phyloP scores from a whole-genome alignment of 2,797 vertebrate genomes.

The Nannoperca australis region DNA sequence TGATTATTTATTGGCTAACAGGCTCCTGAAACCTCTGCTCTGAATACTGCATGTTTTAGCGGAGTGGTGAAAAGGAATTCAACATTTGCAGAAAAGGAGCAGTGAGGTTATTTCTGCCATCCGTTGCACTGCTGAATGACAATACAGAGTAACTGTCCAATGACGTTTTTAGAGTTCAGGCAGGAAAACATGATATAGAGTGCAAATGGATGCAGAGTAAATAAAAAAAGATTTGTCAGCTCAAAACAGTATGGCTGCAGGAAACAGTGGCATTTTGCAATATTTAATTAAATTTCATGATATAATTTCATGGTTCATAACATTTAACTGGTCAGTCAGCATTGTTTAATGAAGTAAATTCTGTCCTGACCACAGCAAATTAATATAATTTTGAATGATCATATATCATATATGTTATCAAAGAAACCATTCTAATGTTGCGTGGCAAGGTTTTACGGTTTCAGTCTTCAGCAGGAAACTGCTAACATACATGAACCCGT shows the following conservation, averaged over 20 bases:
- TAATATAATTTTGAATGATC: slow-evolving; percentile 49
- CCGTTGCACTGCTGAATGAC: background rate
- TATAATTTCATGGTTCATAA: slow-evolving; percentile 68
- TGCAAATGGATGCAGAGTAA: slow-evolving; percentile 25
- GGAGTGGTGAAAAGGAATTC: background rate
- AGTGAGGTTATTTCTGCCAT: slow-evolving; percentile 7
- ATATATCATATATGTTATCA: slow-evolving; percentile 49
- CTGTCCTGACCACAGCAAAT: slow-evolving; percentile 50
- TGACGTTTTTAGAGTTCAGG: slow-evolving; percentile 13
- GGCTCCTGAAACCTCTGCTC: slow-evolving; percentile 16
- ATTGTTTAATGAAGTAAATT: slow-evolving; percentile 54
- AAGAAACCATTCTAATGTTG: slow-evolving; percentile 10
- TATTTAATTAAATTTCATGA: slow-evolving; percentile 65
- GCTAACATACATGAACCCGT: slow-evolving; percentile 5
- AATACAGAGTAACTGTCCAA: background rate
- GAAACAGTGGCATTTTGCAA: slow-evolving; percentile 40
- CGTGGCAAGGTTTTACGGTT: background rate
- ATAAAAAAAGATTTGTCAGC: slow-evolving; percentile 49
- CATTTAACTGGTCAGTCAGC: slow-evolving; percentile 56
- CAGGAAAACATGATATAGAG: slow-evolving; percentile 10
- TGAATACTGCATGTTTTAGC: slow-evolving; percentile 25
- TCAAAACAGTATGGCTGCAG: slow-evolving; percentile 38
- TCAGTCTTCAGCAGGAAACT: slow-evolving; percentile 19
- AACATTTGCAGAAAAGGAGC: slow-evolving; percentile 6
- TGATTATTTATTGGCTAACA: slow-evolving; percentile 31